Percentiles rank a stretch among this genome's conserved stretches.
These are phyloP conservation scores for Enchytraeus crypticus DNA, from an alignment of 2,888 invertebrate species.

Conservation along the genomic window DNA sequence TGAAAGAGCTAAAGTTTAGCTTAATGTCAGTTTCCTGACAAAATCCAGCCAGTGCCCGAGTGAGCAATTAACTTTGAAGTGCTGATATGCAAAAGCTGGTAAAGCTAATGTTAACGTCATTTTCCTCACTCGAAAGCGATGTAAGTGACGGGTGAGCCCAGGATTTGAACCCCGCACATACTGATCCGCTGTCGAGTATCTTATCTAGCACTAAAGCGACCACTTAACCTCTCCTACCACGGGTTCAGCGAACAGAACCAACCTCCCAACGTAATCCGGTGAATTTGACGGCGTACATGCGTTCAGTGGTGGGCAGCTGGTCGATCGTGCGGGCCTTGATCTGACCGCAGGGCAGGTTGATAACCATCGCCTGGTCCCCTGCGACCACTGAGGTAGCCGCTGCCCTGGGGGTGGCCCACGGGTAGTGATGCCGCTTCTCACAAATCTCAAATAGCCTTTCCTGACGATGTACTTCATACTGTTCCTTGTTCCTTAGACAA, in stretches of 20 bases:
- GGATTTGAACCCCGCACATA: too few species aligned
- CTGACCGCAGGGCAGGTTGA: conserved; percentile 5
- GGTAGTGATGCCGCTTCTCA: conserved; percentile 19
- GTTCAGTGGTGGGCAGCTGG: conserved; percentile 19
- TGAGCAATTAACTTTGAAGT: too few species aligned
- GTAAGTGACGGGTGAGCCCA: too few species aligned
- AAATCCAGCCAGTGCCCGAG: too few species aligned
- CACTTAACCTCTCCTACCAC: too few species aligned
- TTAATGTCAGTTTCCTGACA: too few species aligned
- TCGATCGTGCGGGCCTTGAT: conserved; percentile 5
- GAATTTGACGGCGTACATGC: conserved; percentile 20
- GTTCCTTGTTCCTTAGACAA: conserved; percentile 16
- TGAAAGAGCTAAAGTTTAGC: too few species aligned
- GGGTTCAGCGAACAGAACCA: conserved; percentile 1
- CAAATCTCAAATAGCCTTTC: conserved; percentile 24
- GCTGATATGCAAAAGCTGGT: too few species aligned
- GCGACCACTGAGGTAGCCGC: not conserved
- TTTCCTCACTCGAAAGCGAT: too few species aligned
- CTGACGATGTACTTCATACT: conserved; percentile 22
- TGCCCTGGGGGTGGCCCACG: conserved; percentile 18
- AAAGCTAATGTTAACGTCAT: too few species aligned
- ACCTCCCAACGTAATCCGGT: conserved; percentile 14
- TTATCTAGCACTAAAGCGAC: too few species aligned
- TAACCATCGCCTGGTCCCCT: not conserved
- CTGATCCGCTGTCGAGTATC: too few species aligned